A percentile compares a stretch with the other conserved stretches of the same genome.
Conservation (phyloP, 2,797 vertebrate species). For the Bufotes viridis region DNA sequence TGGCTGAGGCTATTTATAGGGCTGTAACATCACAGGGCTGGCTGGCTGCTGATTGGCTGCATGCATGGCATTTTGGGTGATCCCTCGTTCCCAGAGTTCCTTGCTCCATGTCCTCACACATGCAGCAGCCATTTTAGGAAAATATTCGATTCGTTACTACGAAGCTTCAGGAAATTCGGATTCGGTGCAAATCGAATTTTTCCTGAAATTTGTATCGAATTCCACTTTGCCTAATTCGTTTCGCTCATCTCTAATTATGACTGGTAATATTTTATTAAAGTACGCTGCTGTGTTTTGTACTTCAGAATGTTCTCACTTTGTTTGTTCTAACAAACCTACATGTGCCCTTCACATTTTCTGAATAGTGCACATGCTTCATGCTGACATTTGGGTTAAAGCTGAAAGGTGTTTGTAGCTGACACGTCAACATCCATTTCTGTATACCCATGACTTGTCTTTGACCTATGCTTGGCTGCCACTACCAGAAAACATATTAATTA, state of each 20-base stretch:
- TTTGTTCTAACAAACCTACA: neutral
- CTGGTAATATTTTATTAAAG: neutral
- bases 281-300: neutral
- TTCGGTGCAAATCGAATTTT: no score
- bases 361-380: neutral
- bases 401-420: neutral
- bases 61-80: no score
- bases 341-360: neutral
- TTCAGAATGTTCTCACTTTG: neutral
- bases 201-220: no score
- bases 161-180: no score
- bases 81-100: neutral
- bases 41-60: no score
- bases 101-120: no score
- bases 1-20: no score
- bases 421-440: neutral
- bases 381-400: neutral
- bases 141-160: no score
- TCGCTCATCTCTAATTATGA: neutral
- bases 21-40: no score
- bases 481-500: constrained; percentile 9
- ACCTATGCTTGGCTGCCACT: neutral
- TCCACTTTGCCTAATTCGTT: no score
- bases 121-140: no score
- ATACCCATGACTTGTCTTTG: neutral